Conservation (phyloP, 2,113 vertebrate species). For the Tapirus terrestris region DNA sequence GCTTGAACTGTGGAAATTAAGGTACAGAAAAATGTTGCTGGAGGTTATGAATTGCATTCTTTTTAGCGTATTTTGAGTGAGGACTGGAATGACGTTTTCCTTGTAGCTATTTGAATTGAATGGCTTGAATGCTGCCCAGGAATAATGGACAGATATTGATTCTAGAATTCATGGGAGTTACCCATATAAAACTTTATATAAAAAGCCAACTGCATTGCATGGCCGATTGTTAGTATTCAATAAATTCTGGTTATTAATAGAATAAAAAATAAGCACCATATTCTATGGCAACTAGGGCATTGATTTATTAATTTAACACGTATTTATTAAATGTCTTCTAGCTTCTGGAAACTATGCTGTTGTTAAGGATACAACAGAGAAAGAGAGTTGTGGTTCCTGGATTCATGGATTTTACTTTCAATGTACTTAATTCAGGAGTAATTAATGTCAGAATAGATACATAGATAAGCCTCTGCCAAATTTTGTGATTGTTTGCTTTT, state of each 20-base stretch:
- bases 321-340: not conserved
- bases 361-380: not conserved
- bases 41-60: not conserved
- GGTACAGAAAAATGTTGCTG: not conserved
- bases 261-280: not conserved
- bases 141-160: not conserved
- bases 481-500: not conserved
- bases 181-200: not conserved
- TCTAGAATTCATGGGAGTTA: not conserved
- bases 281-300: not conserved
- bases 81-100: not conserved
- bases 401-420: not conserved
- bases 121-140: not conserved
- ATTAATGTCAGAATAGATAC: not conserved
- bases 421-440: not conserved
- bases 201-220: not conserved
- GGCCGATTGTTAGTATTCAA: not conserved
- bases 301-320: slow-evolving; percentile 5
- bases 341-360: not conserved
- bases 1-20: not conserved
- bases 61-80: slow-evolving; percentile 9
- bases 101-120: slow-evolving; percentile 27
- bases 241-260: not conserved
- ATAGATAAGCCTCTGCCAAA: not conserved
- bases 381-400: not conserved